A percentile compares a stretch with the other conserved stretches of the same genome.
Evolutionary conservation across 2,888 invertebrate genomes (phyloP).

Genomic region (Vesta saturnalis): DNA sequence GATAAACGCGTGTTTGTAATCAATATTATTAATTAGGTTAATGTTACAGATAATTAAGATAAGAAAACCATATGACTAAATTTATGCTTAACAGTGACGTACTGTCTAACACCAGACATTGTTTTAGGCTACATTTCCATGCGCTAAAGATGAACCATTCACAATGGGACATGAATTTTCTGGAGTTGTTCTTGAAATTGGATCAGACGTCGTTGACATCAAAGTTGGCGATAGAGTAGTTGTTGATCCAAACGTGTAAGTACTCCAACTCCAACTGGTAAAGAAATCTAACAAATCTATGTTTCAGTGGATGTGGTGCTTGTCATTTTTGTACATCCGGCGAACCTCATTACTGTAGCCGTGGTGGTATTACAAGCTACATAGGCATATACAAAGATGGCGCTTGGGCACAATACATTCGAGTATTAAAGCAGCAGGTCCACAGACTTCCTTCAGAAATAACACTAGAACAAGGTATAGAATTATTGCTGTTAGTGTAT

Average conservation of each 20-base stretch:
- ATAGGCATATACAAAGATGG: conserved; percentile 74
- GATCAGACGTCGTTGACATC: conserved; percentile 65
- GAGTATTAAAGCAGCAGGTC: conserved; percentile 70
- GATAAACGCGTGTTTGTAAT: too few relatives aligned
- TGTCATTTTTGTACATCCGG: conserved; percentile 72
- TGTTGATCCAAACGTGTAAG: conserved; percentile 74
- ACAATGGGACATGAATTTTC: conserved; percentile 76
- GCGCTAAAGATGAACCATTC: conserved; percentile 64
- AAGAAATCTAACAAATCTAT: background rate
- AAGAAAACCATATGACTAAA: too few relatives aligned
- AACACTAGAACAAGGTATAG: conserved; percentile 65
- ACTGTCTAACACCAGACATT: too few relatives aligned
- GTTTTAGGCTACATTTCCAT: conserved; percentile 72
- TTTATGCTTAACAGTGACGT: too few relatives aligned
- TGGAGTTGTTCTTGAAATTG: conserved; percentile 68
- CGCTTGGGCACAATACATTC: conserved; percentile 74
- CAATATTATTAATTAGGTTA: too few relatives aligned
- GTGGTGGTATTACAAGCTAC: conserved; percentile 70
- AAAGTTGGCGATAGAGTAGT: conserved; percentile 73
- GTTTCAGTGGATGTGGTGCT: background rate
- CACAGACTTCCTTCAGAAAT: conserved; percentile 66
- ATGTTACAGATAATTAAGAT: too few relatives aligned
- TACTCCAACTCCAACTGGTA: background rate
- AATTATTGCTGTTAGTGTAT: background rate
- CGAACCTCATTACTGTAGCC: conserved; percentile 71